Evolutionary conservation across 2,888 invertebrate species (phyloP).

Genomic region (Smittia aterrima): DNA sequence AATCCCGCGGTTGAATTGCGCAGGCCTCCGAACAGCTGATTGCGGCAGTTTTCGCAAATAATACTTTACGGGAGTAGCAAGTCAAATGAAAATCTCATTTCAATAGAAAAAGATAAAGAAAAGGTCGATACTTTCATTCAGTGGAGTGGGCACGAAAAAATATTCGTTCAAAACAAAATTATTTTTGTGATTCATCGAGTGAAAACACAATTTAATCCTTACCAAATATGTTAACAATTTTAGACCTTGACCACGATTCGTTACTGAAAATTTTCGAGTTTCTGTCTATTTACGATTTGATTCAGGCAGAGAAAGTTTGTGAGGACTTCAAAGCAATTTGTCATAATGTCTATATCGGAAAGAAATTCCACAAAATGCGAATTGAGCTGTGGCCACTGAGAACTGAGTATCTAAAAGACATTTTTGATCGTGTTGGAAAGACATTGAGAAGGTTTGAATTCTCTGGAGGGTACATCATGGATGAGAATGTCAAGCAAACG

Average conservation of each 20-base stretch:
- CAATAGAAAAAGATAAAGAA: too few relatives aligned
- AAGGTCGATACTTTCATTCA: too few relatives aligned
- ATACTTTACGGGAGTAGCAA: too few relatives aligned
- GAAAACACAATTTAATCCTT: too few relatives aligned
- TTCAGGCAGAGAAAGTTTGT: constrained; percentile 16
- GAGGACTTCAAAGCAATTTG: not conserved
- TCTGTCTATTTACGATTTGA: constrained; percentile 1
- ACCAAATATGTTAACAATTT: constrained; percentile 11
- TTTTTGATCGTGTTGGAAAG: constrained; percentile 24
- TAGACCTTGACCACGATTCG: constrained; percentile 14
- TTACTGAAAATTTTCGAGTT: constrained; percentile 1
- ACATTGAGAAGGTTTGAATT: constrained; percentile 8
- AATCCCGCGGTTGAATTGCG: too few relatives aligned
- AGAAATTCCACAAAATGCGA: not conserved
- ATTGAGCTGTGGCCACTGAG: constrained; percentile 12
- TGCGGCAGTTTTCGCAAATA: too few relatives aligned
- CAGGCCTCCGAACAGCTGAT: too few relatives aligned
- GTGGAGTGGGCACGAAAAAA: too few relatives aligned
- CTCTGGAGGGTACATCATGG: constrained; percentile 31
- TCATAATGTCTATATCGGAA: not conserved
- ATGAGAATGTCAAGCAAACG: not conserved
- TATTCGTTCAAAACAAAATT: too few relatives aligned
- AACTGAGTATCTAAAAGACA: not conserved
- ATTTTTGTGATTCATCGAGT: too few relatives aligned
- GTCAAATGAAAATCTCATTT: too few relatives aligned